A percentile compares a stretch with the other conserved stretches of the same genome.
Evolutionary conservation across 2,888 invertebrate species (phyloP).

Genomic region (Temnothorax rugatulus): DNA sequence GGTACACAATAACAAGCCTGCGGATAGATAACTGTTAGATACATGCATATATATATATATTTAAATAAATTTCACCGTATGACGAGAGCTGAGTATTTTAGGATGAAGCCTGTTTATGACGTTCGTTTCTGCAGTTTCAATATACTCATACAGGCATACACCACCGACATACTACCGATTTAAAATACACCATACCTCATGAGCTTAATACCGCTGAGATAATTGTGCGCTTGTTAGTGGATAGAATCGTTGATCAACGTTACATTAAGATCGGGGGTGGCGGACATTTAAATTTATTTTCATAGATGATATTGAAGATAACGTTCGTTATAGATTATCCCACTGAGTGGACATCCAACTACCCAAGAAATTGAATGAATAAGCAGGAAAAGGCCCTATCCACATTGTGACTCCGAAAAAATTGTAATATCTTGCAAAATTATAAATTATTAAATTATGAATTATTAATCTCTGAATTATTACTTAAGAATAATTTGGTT

Average conservation of each 20-base stretch:
- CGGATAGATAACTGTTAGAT: conserved; percentile 47
- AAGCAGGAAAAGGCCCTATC: background rate
- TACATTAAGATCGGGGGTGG: conserved; percentile 45
- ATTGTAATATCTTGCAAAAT: background rate
- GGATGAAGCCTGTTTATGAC: conserved; percentile 18
- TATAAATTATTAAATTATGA: conserved; percentile 5
- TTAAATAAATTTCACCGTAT: conserved; percentile 63
- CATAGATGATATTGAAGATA: conserved; percentile 19
- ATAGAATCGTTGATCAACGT: conserved; percentile 63
- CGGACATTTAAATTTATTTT: conserved; percentile 32
- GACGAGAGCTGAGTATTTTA: conserved; percentile 33
- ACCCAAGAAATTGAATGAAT: conserved; percentile 12
- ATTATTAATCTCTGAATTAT: background rate
- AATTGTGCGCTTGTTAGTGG: conserved; percentile 73
- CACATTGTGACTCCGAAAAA: background rate
- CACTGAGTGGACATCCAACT: background rate
- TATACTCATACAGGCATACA: conserved; percentile 6
- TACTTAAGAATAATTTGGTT: background rate
- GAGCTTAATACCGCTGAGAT: conserved; percentile 73
- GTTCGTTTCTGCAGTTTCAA: background rate
- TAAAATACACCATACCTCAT: conserved; percentile 69
- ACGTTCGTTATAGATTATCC: background rate
- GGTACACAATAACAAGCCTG: conserved; percentile 24
- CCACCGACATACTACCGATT: conserved; percentile 62
- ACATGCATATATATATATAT: conserved; percentile 25